Evolutionary conservation across 2,797 vertebrate genomes (phyloP).

Genomic region (Rhynchotus rufescens): DNA sequence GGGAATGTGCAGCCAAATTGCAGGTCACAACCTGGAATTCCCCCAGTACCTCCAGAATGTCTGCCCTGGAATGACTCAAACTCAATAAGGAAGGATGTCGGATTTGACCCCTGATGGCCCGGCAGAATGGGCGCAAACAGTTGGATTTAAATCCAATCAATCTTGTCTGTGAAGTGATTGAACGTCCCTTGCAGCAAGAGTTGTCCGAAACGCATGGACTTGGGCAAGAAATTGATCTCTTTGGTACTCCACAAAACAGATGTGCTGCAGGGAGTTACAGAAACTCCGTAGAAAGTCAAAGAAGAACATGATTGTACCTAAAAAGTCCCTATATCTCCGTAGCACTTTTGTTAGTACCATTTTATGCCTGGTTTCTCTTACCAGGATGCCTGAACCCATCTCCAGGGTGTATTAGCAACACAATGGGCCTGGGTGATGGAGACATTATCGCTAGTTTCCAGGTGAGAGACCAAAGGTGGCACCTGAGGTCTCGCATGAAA

Average conservation of each 20-base stretch:
- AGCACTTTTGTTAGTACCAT: background rate
- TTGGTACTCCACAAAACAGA: background rate
- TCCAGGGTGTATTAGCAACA: background rate
- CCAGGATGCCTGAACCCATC: background rate
- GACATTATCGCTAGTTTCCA: background rate
- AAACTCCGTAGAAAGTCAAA: background rate
- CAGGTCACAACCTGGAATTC: slow-evolving; percentile 69
- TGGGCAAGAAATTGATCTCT: slow-evolving; percentile 52
- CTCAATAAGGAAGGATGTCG: slow-evolving; percentile 64
- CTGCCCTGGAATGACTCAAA: slow-evolving; percentile 51
- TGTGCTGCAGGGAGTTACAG: slow-evolving; percentile 25
- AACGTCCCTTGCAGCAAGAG: slow-evolving; percentile 35
- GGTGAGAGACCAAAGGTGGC: background rate
- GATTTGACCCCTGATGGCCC: slow-evolving; percentile 63
- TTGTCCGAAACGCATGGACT: slow-evolving; percentile 39
- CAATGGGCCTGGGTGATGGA: background rate
- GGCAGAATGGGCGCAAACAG: slow-evolving; percentile 20
- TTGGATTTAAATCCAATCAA: slow-evolving; percentile 62
- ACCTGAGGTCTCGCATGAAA: background rate
- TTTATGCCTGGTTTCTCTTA: background rate
- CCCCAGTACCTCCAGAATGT: slow-evolving; percentile 51
- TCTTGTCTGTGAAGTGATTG: slow-evolving; percentile 45
- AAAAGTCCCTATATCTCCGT: background rate
- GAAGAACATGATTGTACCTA: background rate
- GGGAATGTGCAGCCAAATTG: slow-evolving; percentile 46